Base-by-base conservation (phyloP, 2,113 vertebrate species). In the Festucalex cinctus region DNA sequence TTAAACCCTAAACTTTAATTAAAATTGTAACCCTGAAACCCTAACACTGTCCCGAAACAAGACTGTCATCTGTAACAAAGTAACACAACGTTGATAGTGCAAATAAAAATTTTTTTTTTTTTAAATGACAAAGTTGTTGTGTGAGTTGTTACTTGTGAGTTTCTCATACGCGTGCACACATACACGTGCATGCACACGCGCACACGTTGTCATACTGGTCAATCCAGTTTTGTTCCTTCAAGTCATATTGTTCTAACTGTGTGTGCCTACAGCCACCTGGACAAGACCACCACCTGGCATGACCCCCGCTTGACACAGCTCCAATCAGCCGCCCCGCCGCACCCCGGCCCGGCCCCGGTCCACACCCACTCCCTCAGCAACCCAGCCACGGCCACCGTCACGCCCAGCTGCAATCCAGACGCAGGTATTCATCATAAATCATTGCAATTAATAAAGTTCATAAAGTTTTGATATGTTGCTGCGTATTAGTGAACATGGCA, bases 251-350 rank as follows among this genome's bases (percentile, higher is more conserved):
- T 58, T 76, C 77, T 64, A 59, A 76, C 77, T 14, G 79, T 56
- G 67, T 83, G 75, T 85, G 71, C 75, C 74, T 69, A 32, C 83
- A 90, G 89, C 77, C 89, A 90, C 80, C 54, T 86, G 85, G 86
- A 90, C 28, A 88, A 89, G 75, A 88, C 86, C 35, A 90, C 89
- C 36, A 90, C 89, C 41, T 90, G 89, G 89, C 89, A 88, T 46
- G 89, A 90, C 81, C 89, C 89, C 16, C 88, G 89, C 17, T 79
- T 89, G 0, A 68, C 89, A 3, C 88, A 88, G 78, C 84, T 88
- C 43, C 89, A 90, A 76, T 79, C 88, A 6, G 79, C 79, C 60
- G 75, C 79, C 10, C 71, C 75, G 22, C 86, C 83, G 72, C 88
- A 85, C 75, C 81, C 83, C 32, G 73, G 71, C 39, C 60, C 60